Evolutionary conservation across 2,113 vertebrate species (phyloP).

Genomic region (Hoplias malabaricus): DNA sequence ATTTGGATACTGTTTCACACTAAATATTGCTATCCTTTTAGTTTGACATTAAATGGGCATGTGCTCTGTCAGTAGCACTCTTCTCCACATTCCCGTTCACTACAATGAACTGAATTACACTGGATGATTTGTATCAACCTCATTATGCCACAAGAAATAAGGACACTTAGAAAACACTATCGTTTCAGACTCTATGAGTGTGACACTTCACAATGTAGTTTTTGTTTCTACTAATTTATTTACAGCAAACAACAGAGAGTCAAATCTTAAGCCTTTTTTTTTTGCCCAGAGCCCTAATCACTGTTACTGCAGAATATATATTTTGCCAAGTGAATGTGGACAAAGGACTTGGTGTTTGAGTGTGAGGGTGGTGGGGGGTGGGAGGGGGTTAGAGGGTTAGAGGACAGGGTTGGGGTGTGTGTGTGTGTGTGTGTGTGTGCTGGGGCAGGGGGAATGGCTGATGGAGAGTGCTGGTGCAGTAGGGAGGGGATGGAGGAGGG

Average conservation of each 20-base stretch:
- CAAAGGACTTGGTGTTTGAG: slow-evolving; percentile 54
- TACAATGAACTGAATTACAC: not conserved
- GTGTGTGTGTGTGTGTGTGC: slow-evolving; percentile 27
- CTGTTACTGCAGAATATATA: slow-evolving; percentile 47
- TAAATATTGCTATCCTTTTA: not conserved
- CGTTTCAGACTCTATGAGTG: not conserved
- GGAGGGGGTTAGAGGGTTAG: slow-evolving; percentile 39
- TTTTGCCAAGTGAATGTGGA: slow-evolving; percentile 49
- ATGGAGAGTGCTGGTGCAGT: slow-evolving; percentile 39
- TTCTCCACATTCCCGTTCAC: not conserved
- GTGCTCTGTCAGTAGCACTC: not conserved
- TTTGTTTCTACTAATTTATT: slow-evolving; percentile 30
- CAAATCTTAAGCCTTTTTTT: slow-evolving; percentile 10
- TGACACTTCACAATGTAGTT: not conserved
- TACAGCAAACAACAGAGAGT: slow-evolving; percentile 18
- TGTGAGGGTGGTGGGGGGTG: slow-evolving; percentile 28
- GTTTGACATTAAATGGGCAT: not conserved
- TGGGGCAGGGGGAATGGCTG: slow-evolving; percentile 56
- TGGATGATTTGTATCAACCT: not conserved
- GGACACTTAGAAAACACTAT: not conserved
- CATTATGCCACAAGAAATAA: not conserved
- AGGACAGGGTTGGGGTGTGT: slow-evolving; percentile 43
- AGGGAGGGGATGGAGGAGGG: slow-evolving; percentile 49
- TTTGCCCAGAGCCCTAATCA: slow-evolving; percentile 36
- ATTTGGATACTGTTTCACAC: not conserved